Percentiles rank a stretch among this genome's conserved stretches.
Conservation (phyloP, 2,113 vertebrate genomes). For the Ceyx cyanopectus region DNA sequence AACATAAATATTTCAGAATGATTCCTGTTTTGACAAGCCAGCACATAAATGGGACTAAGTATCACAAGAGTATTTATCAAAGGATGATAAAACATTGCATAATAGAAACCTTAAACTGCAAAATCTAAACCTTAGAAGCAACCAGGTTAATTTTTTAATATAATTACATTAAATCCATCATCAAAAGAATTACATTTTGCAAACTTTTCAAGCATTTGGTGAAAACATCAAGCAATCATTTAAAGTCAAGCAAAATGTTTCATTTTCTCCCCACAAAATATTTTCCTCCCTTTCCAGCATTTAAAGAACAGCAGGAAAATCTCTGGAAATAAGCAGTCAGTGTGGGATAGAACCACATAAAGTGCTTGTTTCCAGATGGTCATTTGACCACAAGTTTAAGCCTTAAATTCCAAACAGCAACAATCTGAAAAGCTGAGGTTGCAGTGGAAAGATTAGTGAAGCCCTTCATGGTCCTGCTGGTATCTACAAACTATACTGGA, state of each 20-base stretch:
- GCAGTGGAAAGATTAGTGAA: neutral
- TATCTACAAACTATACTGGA: neutral
- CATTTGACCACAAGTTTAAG: neutral
- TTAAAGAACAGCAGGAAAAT: neutral
- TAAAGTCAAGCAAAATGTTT: neutral
- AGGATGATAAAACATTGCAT: neutral
- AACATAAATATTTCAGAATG: conserved; percentile 23
- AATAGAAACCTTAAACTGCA: neutral
- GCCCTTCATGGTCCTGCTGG: neutral
- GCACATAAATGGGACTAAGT: neutral
- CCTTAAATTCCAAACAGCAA: neutral
- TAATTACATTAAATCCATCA: neutral
- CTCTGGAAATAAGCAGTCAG: neutral
- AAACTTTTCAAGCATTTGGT: neutral
- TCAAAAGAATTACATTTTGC: neutral
- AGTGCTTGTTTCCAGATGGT: neutral
- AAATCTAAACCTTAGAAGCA: neutral
- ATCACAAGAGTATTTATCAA: neutral
- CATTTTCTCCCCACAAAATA: neutral
- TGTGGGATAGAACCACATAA: neutral
- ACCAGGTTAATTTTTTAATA: neutral
- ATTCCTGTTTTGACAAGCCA: conserved; percentile 11
- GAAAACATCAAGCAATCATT: neutral
- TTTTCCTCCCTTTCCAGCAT: neutral
- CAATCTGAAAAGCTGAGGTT: neutral